Evolutionary conservation across 2,113 vertebrate species (phyloP), one percentile per base, ranked within the genome.

Genomic region (Leucopsar rothschildi): DNA sequence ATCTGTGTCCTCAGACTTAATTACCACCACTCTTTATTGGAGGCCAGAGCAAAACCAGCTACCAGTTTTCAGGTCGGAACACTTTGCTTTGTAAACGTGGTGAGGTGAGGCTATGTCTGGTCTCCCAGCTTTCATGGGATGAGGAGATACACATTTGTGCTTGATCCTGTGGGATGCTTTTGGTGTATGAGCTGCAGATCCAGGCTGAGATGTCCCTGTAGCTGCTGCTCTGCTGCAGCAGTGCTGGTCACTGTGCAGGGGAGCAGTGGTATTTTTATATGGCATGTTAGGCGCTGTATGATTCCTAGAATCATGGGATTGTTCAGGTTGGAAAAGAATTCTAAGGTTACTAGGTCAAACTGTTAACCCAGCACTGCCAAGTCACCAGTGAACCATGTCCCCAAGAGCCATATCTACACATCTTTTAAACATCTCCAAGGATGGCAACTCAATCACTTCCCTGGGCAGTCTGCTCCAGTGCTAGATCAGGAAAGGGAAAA

Each of bases 161-260:
- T 75, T 69, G 27, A 81, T 35, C 84, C 0, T 0, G 57, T 1
- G 8, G 25, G 35, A 72, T 39, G 24, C 21, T 81, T 31, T 40
- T 31, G 33, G 28, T 60, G 49, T 37, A 28, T 52, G 44, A 95
- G 49, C 40, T 87, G 44, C 28, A 72, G 19, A 81, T 49, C 9
- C n/a, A 65, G 44, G 22, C 22, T n/a, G 55, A 53, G 68, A 53
- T 59, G 63, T 19, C 24, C 50, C 55, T 45, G 5, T 35, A 64
- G 37, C 40, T 40, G 33, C 37, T 82, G 49, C 39, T 72, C 53
- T 2, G 2, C 37, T 82, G 49, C 2, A 2, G 31, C 56, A 57
- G 28, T 2, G 9, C 11, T 0, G 0, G 10, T 65, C 78, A 78
- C 52, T 66, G 19, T 0, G 1, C 15, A 27, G 16, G 7, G 12